phyloP scores from a whole-genome alignment of 2,797 vertebrate genomes.

The Gymnodraco acuticeps region DNA sequence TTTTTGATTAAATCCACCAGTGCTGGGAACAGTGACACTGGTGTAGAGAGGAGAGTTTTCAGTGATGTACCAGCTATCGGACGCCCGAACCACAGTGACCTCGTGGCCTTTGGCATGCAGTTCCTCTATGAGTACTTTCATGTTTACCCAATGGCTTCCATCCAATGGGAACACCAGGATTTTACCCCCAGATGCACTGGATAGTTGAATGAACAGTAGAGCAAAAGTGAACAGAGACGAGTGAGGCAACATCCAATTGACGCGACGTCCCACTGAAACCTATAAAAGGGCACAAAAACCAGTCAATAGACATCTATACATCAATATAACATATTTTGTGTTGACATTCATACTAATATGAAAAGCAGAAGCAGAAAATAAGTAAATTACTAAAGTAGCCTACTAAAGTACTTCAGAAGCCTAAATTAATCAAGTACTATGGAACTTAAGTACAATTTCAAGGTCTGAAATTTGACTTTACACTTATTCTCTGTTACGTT shows the following conservation, averaged over 20 bases:
- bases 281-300: conserved; percentile 45
- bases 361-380: neutral
- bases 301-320: neutral
- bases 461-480: neutral
- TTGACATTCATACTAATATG: conserved; percentile 1
- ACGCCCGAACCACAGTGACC: conserved; percentile 67
- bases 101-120: conserved; percentile 72
- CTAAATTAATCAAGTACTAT: neutral
- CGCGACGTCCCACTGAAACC: conserved; percentile 16
- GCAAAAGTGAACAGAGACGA: conserved; percentile 36
- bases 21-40: conserved; percentile 53
- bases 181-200: conserved; percentile 48
- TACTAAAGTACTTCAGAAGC: neutral
- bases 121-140: conserved; percentile 73
- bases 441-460: no score
- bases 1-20: conserved; percentile 61
- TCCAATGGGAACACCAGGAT: conserved; percentile 78
- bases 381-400: neutral
- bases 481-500: neutral
- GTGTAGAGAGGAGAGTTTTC: conserved; percentile 72
- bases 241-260: conserved; percentile 33
- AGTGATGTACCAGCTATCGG: conserved; percentile 77
- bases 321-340: neutral
- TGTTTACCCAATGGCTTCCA: conserved; percentile 82
- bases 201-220: conserved; percentile 50